Conservation (phyloP, 2,888 invertebrate genomes). For the Nymphalis urticae region DNA sequence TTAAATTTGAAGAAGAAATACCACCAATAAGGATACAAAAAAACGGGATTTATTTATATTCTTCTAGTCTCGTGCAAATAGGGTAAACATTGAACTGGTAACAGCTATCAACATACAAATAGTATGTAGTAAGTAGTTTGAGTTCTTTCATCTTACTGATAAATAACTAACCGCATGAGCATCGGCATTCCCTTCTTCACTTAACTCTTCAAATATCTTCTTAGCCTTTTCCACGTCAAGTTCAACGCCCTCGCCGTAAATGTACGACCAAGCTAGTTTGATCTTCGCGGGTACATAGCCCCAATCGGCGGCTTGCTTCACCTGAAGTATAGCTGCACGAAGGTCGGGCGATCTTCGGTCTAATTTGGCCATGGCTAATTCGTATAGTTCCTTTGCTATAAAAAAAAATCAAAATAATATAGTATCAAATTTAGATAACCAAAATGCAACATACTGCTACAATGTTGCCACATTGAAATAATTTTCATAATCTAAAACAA, state of each 20-base stretch:
- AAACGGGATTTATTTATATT: no score
- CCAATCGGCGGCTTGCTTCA: conserved; percentile 89
- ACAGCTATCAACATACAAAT: no score
- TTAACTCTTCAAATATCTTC: conserved; percentile 88
- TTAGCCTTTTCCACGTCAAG: conserved; percentile 89
- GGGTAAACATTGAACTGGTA: no score
- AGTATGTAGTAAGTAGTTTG: no score
- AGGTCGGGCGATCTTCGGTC: conserved; percentile 89
- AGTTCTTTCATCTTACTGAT: no score
- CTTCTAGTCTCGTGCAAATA: no score
- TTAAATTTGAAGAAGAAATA: no score
- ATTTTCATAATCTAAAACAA: no score
- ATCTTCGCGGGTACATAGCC: conserved; percentile 92
- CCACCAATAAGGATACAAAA: no score
- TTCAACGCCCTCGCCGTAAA: conserved; percentile 90
- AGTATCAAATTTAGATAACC: no score
- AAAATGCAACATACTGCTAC: no score
- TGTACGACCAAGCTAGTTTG: conserved; percentile 92
- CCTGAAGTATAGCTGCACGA: conserved; percentile 86
- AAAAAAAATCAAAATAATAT: conserved; percentile 22
- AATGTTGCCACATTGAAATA: no score
- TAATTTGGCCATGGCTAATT: conserved; percentile 85
- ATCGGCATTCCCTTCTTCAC: conserved; percentile 89
- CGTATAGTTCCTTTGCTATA: conserved; percentile 88
- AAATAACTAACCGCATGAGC: conserved; percentile 89